phyloP scores from a whole-genome alignment of 1,140 invertebrate genomes.

The Triops cancriformis region DNA sequence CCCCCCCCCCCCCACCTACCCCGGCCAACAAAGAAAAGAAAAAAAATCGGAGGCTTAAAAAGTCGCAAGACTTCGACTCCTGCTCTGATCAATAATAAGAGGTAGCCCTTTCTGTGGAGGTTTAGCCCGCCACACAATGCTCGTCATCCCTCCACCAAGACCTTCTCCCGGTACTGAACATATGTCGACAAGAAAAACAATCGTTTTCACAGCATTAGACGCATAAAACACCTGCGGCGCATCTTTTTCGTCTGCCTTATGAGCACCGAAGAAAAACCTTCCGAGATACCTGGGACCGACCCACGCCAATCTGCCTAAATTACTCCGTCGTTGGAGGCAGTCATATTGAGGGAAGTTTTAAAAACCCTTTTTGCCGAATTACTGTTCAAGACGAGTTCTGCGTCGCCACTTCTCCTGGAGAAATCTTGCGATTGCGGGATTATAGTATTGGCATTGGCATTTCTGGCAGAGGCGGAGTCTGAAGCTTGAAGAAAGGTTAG shows the following conservation, averaged over 20 bases:
- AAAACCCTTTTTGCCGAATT: background rate
- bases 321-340: too few species aligned
- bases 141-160: background rate
- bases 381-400: too few species aligned
- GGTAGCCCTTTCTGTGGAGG: background rate
- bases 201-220: background rate
- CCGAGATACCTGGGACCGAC: too few species aligned
- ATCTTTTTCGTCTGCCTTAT: background rate
- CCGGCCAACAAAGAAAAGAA: too few species aligned
- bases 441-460: background rate
- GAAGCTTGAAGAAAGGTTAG: background rate
- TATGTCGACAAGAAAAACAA: background rate
- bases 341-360: too few species aligned
- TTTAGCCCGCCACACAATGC: slow-evolving; percentile 5
- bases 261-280: background rate
- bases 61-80: slow-evolving; percentile 8
- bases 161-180: slow-evolving; percentile 2
- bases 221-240: background rate
- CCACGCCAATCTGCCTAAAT: too few species aligned
- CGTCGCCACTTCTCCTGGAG: too few species aligned
- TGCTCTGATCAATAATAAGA: slow-evolving; percentile 14
- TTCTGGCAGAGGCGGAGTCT: background rate
- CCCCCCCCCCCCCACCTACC: background rate
- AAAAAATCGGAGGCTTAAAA: background rate
- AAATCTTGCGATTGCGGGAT: too few species aligned